phyloP scores from a whole-genome alignment of 2,797 vertebrate species.

The Avahi laniger region DNA sequence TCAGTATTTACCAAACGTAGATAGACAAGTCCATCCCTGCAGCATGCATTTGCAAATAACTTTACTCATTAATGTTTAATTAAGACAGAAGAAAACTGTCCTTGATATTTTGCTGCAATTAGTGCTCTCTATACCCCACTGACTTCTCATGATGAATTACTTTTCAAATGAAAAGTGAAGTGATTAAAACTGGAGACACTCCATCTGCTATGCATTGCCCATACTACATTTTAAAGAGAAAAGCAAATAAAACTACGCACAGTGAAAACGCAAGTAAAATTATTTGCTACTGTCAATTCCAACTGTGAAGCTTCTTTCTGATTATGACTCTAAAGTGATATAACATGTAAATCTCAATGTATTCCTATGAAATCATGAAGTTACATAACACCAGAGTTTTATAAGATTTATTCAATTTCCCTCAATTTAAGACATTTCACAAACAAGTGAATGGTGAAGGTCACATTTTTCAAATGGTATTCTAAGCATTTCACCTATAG shows the following conservation, averaged over 20 bases:
- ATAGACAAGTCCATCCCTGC: slow-evolving; percentile 86
- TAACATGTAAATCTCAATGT: background rate
- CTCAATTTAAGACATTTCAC: background rate
- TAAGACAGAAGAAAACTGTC: slow-evolving; percentile 90
- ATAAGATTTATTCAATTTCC: background rate
- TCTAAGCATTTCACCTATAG: background rate
- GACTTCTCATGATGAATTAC: slow-evolving; percentile 89
- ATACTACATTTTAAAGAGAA: slow-evolving; percentile 72
- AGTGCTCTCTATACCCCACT: slow-evolving; percentile 88
- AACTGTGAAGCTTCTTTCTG: background rate
- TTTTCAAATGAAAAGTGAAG: slow-evolving; percentile 90
- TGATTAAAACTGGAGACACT: slow-evolving; percentile 88
- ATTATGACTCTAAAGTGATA: background rate
- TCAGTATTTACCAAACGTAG: slow-evolving; percentile 88
- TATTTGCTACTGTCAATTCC: background rate
- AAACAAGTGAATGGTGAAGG: background rate
- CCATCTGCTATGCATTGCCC: slow-evolving; percentile 77
- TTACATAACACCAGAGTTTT: background rate
- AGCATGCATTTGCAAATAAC: slow-evolving; percentile 89
- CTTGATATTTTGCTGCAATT: slow-evolving; percentile 90
- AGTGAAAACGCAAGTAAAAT: slow-evolving; percentile 28
- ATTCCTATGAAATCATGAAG: background rate
- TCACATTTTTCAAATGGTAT: background rate
- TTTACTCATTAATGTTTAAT: slow-evolving; percentile 91
- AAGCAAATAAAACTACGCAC: slow-evolving; percentile 46